Percentiles rank a stretch among this genome's conserved stretches.
Conservation (phyloP, 2,113 vertebrate species). For the Erinaceus europaeus region DNA sequence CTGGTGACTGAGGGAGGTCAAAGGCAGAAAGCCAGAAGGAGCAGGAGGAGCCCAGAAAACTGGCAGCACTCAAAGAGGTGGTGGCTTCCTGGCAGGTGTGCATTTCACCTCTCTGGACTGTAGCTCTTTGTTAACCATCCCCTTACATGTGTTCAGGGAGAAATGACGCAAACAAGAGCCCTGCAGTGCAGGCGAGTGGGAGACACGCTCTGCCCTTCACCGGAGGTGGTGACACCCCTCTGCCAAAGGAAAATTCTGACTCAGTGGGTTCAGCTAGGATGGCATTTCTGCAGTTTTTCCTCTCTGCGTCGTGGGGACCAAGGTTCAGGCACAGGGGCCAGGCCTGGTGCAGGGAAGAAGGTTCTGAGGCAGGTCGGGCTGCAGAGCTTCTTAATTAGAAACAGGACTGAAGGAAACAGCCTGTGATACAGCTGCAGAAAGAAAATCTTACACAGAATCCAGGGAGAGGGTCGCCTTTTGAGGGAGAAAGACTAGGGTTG, state of each 20-base stretch:
- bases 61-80: neutral
- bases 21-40: neutral
- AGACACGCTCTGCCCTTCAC: neutral
- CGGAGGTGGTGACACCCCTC: neutral
- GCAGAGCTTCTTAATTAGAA: slow-evolving; percentile 63
- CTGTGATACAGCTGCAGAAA: slow-evolving; percentile 32
- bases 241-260: slow-evolving; percentile 53
- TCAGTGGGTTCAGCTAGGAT: neutral
- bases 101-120: neutral
- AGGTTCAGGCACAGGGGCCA: neutral
- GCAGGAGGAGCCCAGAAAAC: neutral
- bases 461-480: slow-evolving; percentile 2
- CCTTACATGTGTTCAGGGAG: neutral
- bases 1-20: neutral
- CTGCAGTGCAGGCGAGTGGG: neutral
- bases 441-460: slow-evolving; percentile 24
- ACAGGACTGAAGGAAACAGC: slow-evolving; percentile 55
- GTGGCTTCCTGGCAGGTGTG: neutral
- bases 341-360: slow-evolving; percentile 3
- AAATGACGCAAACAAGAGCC: neutral
- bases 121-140: slow-evolving; percentile 27
- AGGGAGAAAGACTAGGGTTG: neutral
- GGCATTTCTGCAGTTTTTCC: neutral
- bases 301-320: neutral
- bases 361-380: slow-evolving; percentile 48